Evolutionary conservation across 2,888 invertebrate genomes (phyloP).

Genomic region (Plutella xylostella): DNA sequence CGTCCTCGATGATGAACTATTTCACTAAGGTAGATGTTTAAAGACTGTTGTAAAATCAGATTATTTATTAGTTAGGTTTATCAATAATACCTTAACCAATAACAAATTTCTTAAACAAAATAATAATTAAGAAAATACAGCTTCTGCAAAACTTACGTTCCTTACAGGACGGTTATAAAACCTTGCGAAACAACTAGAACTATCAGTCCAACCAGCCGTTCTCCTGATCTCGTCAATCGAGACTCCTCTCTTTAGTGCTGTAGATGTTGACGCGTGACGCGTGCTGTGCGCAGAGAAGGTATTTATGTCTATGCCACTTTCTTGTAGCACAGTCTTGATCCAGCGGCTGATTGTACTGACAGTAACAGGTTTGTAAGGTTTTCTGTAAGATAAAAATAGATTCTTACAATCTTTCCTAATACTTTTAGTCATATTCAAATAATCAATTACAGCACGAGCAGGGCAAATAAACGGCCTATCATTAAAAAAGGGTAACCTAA

Average conservation of each 20-base stretch:
- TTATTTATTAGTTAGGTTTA: too few species aligned
- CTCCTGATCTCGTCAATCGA: background rate
- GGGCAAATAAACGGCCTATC: slow-evolving; percentile 4
- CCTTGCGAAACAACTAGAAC: background rate
- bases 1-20: too few species aligned
- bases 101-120: background rate
- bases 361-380: background rate
- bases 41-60: too few species aligned
- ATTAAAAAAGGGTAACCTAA: slow-evolving; percentile 7
- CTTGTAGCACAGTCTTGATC: background rate
- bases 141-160: slow-evolving; percentile 3
- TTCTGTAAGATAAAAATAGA: background rate
- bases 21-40: too few species aligned
- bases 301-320: slow-evolving; percentile 4
- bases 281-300: slow-evolving; percentile 2
- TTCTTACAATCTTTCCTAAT: background rate
- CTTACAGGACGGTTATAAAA: too few species aligned
- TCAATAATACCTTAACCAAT: background rate
- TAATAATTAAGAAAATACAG: background rate
- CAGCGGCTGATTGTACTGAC: slow-evolving; percentile 3
- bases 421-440: slow-evolving; percentile 7
- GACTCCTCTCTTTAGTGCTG: slow-evolving; percentile 1
- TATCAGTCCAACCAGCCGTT: slow-evolving; percentile 4
- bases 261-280: slow-evolving; percentile 1
- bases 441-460: slow-evolving; percentile 6